Conservation (phyloP, 2,797 vertebrate genomes). For the Anolis apletophallus region DNA sequence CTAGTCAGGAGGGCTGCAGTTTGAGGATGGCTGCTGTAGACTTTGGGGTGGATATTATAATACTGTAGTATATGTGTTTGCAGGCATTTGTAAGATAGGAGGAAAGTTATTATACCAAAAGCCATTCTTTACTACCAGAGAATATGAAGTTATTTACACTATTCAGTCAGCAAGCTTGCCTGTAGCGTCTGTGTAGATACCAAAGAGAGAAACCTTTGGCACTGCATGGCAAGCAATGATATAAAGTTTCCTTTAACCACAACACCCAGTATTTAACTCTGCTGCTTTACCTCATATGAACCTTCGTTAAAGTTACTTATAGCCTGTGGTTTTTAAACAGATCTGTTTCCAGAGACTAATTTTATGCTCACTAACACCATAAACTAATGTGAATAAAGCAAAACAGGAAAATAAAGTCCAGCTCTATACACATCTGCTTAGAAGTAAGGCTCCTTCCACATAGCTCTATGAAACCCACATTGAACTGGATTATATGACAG, state of each 20-base stretch:
- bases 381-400: conserved; percentile 37
- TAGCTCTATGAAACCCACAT: too few relatives aligned
- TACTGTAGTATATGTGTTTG: neutral
- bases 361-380: rapidly evolving
- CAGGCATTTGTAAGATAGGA: neutral
- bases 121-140: conserved; percentile 46
- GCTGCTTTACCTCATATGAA: conserved; percentile 71
- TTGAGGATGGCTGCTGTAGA: neutral
- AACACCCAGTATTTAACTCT: conserved; percentile 73
- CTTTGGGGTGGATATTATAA: neutral
- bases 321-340: conserved; percentile 53
- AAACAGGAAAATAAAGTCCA: neutral
- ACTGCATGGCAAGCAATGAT: conserved; percentile 9
- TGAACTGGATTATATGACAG: too few relatives aligned
- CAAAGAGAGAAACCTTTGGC: conserved; percentile 59
- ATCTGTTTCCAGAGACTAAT: neutral
- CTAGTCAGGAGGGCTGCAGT: too few relatives aligned
- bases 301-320: conserved; percentile 55
- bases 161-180: conserved; percentile 46
- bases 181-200: conserved; percentile 54
- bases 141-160: conserved; percentile 61
- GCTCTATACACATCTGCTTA: neutral
- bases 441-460: neutral
- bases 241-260: conserved; percentile 66
- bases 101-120: neutral